Percentiles rank a stretch among this genome's conserved stretches.
Evolutionary conservation across 2,888 invertebrate genomes (phyloP).

Genomic region (Tipula unca): DNA sequence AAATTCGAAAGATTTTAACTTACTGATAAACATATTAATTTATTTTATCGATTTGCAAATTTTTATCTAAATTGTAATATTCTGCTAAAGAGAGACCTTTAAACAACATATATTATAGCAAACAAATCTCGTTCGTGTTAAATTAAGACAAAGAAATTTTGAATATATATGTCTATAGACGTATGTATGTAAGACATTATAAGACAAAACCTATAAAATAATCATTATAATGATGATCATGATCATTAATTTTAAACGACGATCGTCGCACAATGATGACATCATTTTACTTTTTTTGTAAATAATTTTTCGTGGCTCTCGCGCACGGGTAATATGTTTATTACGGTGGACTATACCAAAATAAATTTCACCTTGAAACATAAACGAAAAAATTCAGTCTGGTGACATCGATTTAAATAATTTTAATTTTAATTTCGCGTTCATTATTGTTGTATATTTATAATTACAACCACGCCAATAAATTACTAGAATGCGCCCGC

Average conservation of each 20-base stretch:
- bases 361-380: not conserved
- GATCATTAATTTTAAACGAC: not conserved
- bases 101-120: not conserved
- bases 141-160: conserved; percentile 4
- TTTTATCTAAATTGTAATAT: conserved; percentile 2
- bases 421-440: not conserved
- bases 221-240: conserved; percentile 8
- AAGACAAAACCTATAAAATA: conserved; percentile 4
- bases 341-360: not conserved
- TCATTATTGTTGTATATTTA: not conserved
- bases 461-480: not conserved
- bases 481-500: not conserved
- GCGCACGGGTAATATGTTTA: not conserved
- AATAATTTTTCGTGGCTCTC: not conserved
- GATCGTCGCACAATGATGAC: not conserved
- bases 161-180: no score
- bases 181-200: not conserved
- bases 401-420: not conserved
- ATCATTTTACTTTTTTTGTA: not conserved
- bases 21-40: conserved; percentile 8
- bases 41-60: conserved; percentile 14
- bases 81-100: not conserved
- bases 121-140: not conserved
- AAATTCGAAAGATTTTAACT: not conserved
- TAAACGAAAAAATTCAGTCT: not conserved